Conservation (phyloP, 2,797 vertebrate species). For the Pygocentrus nattereri region DNA sequence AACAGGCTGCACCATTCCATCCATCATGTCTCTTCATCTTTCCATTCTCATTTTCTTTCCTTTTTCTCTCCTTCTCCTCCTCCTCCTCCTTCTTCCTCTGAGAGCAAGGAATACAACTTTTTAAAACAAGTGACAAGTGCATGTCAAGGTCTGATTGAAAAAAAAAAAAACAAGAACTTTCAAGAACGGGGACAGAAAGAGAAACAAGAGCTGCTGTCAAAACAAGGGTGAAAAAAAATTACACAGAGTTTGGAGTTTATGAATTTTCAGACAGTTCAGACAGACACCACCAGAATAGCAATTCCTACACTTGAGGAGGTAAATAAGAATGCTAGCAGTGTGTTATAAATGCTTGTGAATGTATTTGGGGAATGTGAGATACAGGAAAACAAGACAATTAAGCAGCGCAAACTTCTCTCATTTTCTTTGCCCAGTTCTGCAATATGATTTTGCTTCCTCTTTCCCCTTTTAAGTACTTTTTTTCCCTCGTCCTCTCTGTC, state of each 20-base stretch:
- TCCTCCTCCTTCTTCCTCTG: conserved; percentile 25
- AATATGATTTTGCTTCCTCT: conserved; percentile 29
- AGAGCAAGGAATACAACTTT: conserved; percentile 42
- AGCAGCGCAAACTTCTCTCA: conserved; percentile 29
- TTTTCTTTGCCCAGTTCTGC: conserved; percentile 30
- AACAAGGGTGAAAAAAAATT: conserved; percentile 34
- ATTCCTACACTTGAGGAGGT: conserved; percentile 43
- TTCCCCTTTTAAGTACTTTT: conserved; percentile 41
- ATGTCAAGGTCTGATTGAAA: conserved; percentile 49
- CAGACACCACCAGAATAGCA: conserved; percentile 39
- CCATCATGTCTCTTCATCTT: conserved; percentile 47
- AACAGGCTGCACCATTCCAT: conserved; percentile 50
- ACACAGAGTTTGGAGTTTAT: conserved; percentile 36
- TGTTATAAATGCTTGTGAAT: background rate
- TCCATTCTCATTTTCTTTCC: conserved; percentile 12
- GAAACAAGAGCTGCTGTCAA: conserved; percentile 52
- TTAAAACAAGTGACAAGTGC: conserved; percentile 51
- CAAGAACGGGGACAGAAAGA: conserved; percentile 43
- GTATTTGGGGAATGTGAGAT: conserved; percentile 25
- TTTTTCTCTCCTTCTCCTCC: background rate
- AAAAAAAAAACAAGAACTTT: conserved; percentile 39
- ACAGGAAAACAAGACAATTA: conserved; percentile 52
- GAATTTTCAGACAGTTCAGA: conserved; percentile 41
- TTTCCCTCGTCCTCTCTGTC: conserved; percentile 27
- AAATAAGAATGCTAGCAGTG: conserved; percentile 27